These are phyloP conservation scores for Vimba vimba DNA, from an alignment of 2,113 vertebrate species.

Conservation along the genomic window DNA sequence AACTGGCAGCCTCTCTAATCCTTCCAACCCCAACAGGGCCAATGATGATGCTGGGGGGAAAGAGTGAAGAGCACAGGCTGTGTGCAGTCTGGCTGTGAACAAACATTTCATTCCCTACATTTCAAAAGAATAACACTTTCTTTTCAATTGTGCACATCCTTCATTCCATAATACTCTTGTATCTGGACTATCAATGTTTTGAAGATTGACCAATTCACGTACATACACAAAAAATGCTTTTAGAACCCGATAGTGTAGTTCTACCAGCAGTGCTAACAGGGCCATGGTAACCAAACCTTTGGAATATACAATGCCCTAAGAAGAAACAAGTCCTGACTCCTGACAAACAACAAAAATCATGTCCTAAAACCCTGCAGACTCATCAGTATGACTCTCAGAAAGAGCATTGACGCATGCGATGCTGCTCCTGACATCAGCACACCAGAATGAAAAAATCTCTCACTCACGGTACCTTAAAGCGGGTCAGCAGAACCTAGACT, in stretches of 20 bases:
- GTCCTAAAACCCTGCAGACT: background rate
- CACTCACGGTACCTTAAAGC: background rate
- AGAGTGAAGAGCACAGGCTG: slow-evolving; percentile 12
- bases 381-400: slow-evolving; percentile 7
- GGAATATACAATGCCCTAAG: background rate
- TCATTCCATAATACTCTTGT: background rate
- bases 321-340: background rate
- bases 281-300: background rate
- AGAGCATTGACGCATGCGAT: background rate
- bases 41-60: background rate
- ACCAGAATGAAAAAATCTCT: slow-evolving; percentile 1
- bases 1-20: slow-evolving; percentile 13
- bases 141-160: background rate
- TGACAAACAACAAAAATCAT: slow-evolving; percentile 3
- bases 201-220: background rate
- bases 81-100: slow-evolving; percentile 24
- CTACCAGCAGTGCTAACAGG: background rate
- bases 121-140: background rate
- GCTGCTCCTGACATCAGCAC: slow-evolving; percentile 8
- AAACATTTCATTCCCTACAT: background rate
- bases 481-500: background rate
- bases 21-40: background rate
- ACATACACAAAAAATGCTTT: background rate
- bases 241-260: background rate
- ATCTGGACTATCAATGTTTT: background rate